These are phyloP conservation scores for Hydrophis major DNA, from an alignment of 2,797 vertebrate genomes.

Conservation along the genomic window DNA sequence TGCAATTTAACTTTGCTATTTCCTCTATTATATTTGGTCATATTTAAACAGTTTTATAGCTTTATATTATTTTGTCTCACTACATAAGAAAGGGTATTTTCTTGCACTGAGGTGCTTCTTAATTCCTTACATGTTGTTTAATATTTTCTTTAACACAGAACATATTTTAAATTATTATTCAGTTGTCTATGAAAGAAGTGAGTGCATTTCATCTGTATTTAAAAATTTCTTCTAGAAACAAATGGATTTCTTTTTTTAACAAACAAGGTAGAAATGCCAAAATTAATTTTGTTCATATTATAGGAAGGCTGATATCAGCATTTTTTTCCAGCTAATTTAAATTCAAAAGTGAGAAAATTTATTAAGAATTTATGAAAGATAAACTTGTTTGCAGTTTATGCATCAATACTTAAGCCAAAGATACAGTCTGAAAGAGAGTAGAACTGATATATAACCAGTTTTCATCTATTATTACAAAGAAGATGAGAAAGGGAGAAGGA, in stretches of 20 bases:
- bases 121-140: slow-evolving; percentile 67
- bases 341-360: neutral
- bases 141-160: slow-evolving; percentile 66
- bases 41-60: slow-evolving; percentile 53
- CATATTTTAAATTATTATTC: slow-evolving; percentile 57
- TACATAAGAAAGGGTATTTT: slow-evolving; percentile 57
- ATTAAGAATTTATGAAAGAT: slow-evolving; percentile 1
- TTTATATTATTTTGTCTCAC: slow-evolving; percentile 62
- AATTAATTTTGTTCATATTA: slow-evolving; percentile 7
- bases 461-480: neutral
- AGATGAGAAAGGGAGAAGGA: neutral
- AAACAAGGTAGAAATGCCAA: slow-evolving; percentile 32
- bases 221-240: slow-evolving; percentile 56
- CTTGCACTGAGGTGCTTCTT: slow-evolving; percentile 60
- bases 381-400: neutral
- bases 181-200: slow-evolving; percentile 55
- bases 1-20: slow-evolving; percentile 34
- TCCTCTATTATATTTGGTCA: slow-evolving; percentile 53
- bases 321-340: slow-evolving; percentile 26
- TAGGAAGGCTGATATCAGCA: neutral
- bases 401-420: neutral
- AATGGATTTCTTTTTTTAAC: slow-evolving; percentile 45
- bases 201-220: slow-evolving; percentile 63
- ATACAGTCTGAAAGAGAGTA: neutral
- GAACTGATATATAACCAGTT: neutral